Percentiles rank a stretch among this genome's conserved stretches.
These are phyloP conservation scores for Peromyscus attwateri DNA, from an alignment of 2,797 vertebrate genomes.

Conservation along the genomic window DNA sequence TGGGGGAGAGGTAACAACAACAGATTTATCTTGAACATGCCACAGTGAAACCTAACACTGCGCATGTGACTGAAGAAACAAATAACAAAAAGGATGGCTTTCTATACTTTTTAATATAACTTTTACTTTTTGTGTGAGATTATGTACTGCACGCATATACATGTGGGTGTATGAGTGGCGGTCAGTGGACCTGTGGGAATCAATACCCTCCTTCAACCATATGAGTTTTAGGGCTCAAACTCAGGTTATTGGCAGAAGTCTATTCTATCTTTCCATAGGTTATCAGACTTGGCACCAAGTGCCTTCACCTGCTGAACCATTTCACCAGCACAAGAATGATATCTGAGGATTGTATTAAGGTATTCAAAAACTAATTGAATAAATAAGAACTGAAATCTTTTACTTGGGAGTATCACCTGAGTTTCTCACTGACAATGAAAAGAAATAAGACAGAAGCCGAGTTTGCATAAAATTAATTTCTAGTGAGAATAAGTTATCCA, in stretches of 20 bases:
- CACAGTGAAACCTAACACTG: neutral
- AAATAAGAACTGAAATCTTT: neutral
- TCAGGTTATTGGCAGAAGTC: neutral
- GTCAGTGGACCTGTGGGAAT: neutral
- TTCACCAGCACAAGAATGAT: neutral
- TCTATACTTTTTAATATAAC: neutral
- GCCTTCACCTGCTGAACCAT: neutral
- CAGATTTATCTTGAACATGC: neutral
- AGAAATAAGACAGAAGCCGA: neutral
- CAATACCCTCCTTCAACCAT: neutral
- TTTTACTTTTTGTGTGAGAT: neutral
- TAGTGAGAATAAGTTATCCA: neutral
- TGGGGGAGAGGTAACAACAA: neutral
- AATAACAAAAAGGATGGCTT: neutral
- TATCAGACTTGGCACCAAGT: neutral
- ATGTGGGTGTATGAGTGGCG: neutral
- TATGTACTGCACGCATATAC: neutral
- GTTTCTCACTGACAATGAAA: neutral
- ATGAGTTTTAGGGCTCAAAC: neutral
- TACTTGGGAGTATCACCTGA: neutral
- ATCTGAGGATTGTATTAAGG: neutral
- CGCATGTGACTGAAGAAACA: neutral
- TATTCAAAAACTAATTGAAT: slow-evolving; percentile 28
- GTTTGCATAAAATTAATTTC: neutral
- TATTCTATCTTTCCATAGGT: neutral